Evolutionary conservation across 2,797 vertebrate genomes (phyloP), one percentile per base, ranked within the genome.

Genomic region (Clamator glandarius): DNA sequence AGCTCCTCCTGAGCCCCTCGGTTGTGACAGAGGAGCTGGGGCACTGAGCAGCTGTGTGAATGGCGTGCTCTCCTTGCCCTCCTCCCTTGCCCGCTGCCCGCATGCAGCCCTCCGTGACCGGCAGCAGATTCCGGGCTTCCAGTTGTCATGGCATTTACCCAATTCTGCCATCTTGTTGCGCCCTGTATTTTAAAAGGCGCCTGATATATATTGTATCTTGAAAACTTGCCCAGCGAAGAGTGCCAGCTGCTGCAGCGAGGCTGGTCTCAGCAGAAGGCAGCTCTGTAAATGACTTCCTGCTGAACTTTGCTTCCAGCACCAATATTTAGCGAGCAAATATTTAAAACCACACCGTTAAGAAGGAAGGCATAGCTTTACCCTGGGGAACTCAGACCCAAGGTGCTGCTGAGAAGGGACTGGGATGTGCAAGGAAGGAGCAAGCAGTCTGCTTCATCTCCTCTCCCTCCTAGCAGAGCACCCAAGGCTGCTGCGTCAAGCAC

Each of bases 321-420:
- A 73, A 11, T 54, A 44, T 84, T 92, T 86, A 76, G 77, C n/a
- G 86, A 93, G 89, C 80, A 96, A 96, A 94, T 84, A 93, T 91
- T 91, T 79, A 84, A 91, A 92, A n/a, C 25, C 11, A 11, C 0
- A 0, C 59, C 26, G 3, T 76, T 76, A 51, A 70, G 41, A 62
- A 86, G 15, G 42, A 52, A 88, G 70, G 20, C 6, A 26, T 15
- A 28, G 39, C 42, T 81, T 82, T 68, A 70, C 21, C 17, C 3
- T 6, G 5, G 9, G 39, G 24, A 85, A 59, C n/a, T 58, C 3
- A 1, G 62, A 24, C 36, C 61, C 74, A 15, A 31, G 10, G 42
- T 63, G 59, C 76, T 76, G 62, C 79, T 73, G 6, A 25, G 42
- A n/a, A 9, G 51, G 31, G 7, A 20, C 51, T 4, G 5, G 41